phyloP scores from a whole-genome alignment of 2,888 invertebrate genomes.

The Limnephilus lunatus region DNA sequence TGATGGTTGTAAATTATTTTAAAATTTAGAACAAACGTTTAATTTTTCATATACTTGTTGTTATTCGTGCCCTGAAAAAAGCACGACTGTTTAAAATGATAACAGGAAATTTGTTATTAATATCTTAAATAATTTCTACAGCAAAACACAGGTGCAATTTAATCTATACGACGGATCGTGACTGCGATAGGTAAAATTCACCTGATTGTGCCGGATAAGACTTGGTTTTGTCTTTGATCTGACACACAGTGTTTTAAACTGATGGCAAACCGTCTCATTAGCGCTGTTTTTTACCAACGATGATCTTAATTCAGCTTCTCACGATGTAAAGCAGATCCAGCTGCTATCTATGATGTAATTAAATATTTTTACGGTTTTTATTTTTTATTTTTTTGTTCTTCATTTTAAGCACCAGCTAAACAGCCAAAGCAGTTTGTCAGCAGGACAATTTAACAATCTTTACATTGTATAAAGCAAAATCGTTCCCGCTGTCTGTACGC shows the following conservation, averaged over 20 bases:
- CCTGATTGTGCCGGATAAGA: not conserved
- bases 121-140: not conserved
- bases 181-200: not conserved
- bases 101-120: not conserved
- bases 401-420: no score
- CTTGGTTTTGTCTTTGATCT: not conserved
- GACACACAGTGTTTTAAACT: not conserved
- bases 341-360: no score
- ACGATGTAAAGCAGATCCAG: not conserved
- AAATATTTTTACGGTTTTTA: no score
- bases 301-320: constrained; percentile 31
- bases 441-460: no score
- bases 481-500: no score
- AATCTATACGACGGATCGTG: not conserved
- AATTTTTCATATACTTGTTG: not conserved
- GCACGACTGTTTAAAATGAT: not conserved
- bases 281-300: constrained; percentile 2
- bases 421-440: no score
- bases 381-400: no score
- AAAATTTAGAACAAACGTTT: not conserved
- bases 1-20: no score
- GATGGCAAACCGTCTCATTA: not conserved
- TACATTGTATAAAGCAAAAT: no score
- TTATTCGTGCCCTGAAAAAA: not conserved
- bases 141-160: not conserved